These are phyloP conservation scores for Siderastrea siderea DNA, from an alignment of 92 coral and sea anemone species.

Conservation along the genomic window DNA sequence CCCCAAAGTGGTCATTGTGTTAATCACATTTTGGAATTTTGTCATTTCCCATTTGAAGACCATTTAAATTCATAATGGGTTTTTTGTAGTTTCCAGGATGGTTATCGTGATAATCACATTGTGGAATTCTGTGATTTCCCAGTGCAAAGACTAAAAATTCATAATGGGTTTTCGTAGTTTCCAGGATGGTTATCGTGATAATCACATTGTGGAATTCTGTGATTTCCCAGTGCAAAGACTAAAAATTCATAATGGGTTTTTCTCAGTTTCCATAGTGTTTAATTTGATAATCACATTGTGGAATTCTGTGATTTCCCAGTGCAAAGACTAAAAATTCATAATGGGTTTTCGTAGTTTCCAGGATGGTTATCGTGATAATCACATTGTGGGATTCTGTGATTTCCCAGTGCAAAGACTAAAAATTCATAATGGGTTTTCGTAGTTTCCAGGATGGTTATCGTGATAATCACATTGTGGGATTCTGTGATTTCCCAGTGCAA, in stretches of 20 bases:
- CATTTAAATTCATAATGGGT: too few species aligned
- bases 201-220: too few species aligned
- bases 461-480: background rate
- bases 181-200: too few species aligned
- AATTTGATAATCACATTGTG: background rate
- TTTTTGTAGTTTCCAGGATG: too few species aligned
- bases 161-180: too few species aligned
- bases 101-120: too few species aligned
- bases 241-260: background rate
- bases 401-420: background rate
- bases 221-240: background rate
- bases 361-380: background rate
- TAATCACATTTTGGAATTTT: too few species aligned
- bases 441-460: background rate
- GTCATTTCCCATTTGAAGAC: too few species aligned
- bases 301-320: background rate
- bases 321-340: background rate
- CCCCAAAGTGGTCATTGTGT: too few species aligned
- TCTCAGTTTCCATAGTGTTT: background rate
- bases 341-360: background rate
- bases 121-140: too few species aligned
- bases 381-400: background rate
- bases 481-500: background rate
- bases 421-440: too few species aligned
- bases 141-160: too few species aligned